These are phyloP conservation scores for Andinoacara biseriatus DNA, from an alignment of 2,113 vertebrate genomes.

Conservation along the genomic window DNA sequence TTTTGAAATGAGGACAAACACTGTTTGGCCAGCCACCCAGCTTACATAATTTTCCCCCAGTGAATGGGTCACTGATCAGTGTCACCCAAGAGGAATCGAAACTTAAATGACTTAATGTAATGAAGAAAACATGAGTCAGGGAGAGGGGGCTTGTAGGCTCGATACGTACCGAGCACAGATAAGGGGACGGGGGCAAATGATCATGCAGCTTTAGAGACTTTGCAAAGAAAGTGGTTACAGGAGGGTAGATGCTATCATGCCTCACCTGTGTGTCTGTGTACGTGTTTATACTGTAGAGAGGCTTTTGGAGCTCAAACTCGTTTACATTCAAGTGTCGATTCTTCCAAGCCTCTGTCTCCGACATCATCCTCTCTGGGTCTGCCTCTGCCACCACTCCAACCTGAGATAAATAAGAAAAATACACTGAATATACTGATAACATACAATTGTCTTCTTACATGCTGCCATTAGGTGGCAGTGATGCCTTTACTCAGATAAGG, in stretches of 20 bases:
- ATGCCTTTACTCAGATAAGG: constrained; percentile 19
- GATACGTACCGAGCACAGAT: background rate
- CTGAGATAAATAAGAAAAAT: constrained; percentile 67
- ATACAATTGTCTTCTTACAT: constrained; percentile 6
- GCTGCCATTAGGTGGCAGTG: constrained; percentile 71
- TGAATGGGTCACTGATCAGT: constrained; percentile 26
- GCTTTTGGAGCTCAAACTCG: constrained; percentile 85
- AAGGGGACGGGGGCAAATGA: background rate
- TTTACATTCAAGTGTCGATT: constrained; percentile 75
- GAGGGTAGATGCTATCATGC: constrained; percentile 2
- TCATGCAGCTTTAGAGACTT: background rate
- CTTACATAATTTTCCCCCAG: constrained; percentile 41
- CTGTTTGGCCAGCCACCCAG: constrained; percentile 11
- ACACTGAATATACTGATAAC: background rate
- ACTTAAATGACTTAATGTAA: background rate
- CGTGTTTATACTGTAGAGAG: constrained; percentile 88
- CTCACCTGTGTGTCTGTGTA: constrained; percentile 90
- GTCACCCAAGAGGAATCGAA: constrained; percentile 22
- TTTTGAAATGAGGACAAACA: constrained; percentile 41
- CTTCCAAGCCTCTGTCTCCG: constrained; percentile 86
- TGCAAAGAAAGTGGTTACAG: constrained; percentile 13
- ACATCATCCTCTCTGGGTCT: constrained; percentile 88
- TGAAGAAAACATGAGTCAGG: background rate
- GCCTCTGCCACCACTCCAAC: constrained; percentile 82
- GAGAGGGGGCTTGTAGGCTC: background rate